Percentiles rank a stretch among this genome's conserved stretches.
Conservation (phyloP, 1,140 invertebrate genomes). For the Dendroctonus ponderosae region DNA sequence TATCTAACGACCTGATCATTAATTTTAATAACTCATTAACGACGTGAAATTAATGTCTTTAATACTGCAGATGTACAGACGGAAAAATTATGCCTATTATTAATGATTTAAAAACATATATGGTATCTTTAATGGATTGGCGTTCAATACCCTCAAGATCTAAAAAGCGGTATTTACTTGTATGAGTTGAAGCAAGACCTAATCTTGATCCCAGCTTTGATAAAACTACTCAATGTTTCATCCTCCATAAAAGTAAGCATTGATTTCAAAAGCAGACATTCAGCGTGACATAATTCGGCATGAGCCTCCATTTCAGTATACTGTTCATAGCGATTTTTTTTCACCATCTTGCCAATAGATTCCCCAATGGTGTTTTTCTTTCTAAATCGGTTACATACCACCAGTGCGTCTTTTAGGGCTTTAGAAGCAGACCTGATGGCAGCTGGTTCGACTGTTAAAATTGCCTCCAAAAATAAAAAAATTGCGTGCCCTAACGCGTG, state of each 20-base stretch:
- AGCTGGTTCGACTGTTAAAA: conserved; percentile 86
- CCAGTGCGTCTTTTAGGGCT: conserved; percentile 70
- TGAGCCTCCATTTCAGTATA: conserved; percentile 85
- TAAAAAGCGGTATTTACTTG: conserved; percentile 35
- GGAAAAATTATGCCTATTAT: not conserved
- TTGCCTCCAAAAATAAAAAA: conserved; percentile 88
- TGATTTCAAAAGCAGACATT: conserved; percentile 82
- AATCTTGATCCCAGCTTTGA: conserved; percentile 92
- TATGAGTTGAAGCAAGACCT: conserved; percentile 88
- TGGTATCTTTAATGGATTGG: too few species aligned
- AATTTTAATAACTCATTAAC: too few species aligned
- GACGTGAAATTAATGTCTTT: too few species aligned
- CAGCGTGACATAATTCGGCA: conserved; percentile 93
- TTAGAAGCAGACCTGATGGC: conserved; percentile 72
- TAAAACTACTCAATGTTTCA: conserved; percentile 89
- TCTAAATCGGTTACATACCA: conserved; percentile 73
- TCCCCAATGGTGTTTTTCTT: conserved; percentile 73
- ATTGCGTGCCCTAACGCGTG: conserved; percentile 88
- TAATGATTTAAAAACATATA: too few species aligned
- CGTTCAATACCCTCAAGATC: too few species aligned
- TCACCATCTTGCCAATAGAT: conserved; percentile 78
- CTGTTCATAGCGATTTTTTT: conserved; percentile 71
- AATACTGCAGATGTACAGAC: not conserved
- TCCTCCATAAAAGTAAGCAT: conserved; percentile 92
- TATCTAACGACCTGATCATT: too few species aligned